phyloP scores from a whole-genome alignment of 2,113 vertebrate species.

The Rhineura floridana region DNA sequence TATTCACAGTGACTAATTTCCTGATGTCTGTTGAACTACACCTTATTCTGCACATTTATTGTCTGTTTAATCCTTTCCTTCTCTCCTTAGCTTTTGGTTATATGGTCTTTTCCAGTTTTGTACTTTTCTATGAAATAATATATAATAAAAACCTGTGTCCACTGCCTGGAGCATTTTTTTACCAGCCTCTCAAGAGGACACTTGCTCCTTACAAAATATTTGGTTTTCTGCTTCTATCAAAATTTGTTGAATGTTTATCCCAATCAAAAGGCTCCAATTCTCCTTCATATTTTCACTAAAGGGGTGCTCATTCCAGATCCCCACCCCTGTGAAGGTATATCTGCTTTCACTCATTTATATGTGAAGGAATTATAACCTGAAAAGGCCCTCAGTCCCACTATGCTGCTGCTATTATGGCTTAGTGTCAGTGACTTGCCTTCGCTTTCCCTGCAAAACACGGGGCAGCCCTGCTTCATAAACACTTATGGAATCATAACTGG shows the following conservation, averaged over 20 bases:
- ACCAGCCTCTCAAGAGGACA: neutral
- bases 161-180: neutral
- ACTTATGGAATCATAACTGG: neutral
- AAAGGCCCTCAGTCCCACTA: neutral
- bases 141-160: neutral
- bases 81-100: neutral
- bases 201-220: neutral
- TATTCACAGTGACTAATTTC: neutral
- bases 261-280: neutral
- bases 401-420: neutral
- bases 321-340: too few relatives aligned
- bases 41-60: neutral
- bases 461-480: constrained; percentile 8
- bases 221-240: neutral
- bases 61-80: neutral
- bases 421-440: neutral
- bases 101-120: neutral
- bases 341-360: too few relatives aligned
- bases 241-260: neutral
- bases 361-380: neutral
- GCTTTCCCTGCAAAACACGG: neutral
- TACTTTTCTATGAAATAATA: neutral
- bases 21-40: too few relatives aligned
- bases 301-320: neutral
- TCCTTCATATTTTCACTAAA: neutral